Evolutionary conservation across 2,888 invertebrate genomes (phyloP), one percentile per base, ranked within the genome.

Genomic region (Oscheius sp.): DNA sequence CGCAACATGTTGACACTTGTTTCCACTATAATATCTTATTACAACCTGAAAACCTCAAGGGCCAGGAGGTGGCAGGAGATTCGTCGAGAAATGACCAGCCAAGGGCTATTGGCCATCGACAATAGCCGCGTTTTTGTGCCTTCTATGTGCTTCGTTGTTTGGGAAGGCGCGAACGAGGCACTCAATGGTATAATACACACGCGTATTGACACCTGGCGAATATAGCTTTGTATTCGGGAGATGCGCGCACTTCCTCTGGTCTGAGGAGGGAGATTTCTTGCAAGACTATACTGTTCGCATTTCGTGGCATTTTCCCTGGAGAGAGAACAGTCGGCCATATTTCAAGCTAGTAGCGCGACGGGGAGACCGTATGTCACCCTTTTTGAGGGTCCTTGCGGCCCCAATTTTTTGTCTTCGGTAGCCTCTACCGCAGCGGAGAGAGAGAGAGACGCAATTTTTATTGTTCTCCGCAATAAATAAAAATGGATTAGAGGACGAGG

Each of bases 401-500:
- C 20, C 57, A 10, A 20, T 31, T 64, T 45, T 23, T 27, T 45
- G 64, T 12, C 45, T 29, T 42, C 61, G 33, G 55, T 34, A 31
- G 29, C 34, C 53, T 39, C 33, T 39, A 53, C 25, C 45, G 42
- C 61, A 29, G 61, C 61, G 17, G 20, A 37, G 25, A 34, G 17
- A 52, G 29, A 33, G 61, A 27, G 61, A 61, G 61, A 45, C 57
- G 53, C 53, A 20, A 55, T 55, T 53, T 48, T 66, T 53, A 46
- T 66, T 66, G 45, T 66, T 66, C 57, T 42, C n/a, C 46, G 53
- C 53, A 50, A 65, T 65, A 65, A 65, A 65, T 65, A 65, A 65
- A 65, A 61, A 45, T 61, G 64, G 64, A 64, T 64, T 64, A 64
- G 64, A 33, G 64, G 61, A 42, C 45, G 48, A 15, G 39, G 61